These are phyloP conservation scores for Conger conger DNA, from an alignment of 2,113 vertebrate species.

Conservation along the genomic window DNA sequence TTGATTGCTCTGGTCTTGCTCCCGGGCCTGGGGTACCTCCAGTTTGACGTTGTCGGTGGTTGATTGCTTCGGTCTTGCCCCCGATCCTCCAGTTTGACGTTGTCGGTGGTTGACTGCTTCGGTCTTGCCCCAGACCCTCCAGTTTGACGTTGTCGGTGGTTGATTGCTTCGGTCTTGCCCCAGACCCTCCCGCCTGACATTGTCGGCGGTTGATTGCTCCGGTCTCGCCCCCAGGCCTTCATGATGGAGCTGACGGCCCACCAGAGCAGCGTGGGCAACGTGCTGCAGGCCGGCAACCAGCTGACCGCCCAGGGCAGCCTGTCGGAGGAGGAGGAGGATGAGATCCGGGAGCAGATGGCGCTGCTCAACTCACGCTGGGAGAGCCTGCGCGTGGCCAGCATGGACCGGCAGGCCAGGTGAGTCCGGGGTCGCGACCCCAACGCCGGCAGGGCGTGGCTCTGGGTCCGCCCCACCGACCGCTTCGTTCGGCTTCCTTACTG, in stretches of 20 bases:
- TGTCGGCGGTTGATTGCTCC: no score
- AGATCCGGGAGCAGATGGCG: constrained; percentile 95
- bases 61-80: not conserved
- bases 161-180: not conserved
- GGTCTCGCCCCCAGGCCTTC: constrained; percentile 69
- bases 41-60: no score
- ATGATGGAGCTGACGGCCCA: constrained; percentile 98
- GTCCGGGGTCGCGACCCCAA: not conserved
- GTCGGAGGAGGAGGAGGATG: constrained; percentile 88
- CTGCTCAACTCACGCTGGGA: constrained; percentile 96
- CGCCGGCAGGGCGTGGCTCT: not conserved
- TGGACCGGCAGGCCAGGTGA: constrained; percentile 93
- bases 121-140: constrained; percentile 71
- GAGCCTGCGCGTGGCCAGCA: constrained; percentile 87
- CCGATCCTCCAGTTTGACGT: constrained; percentile 87
- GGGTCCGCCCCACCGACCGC: no score
- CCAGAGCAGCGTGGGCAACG: constrained; percentile 94
- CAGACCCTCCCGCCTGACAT: no score
- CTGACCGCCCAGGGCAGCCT: constrained; percentile 89
- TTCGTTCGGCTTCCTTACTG: no score
- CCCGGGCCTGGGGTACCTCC: no score
- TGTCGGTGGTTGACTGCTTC: no score
- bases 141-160: no score
- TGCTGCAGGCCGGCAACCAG: constrained; percentile 93
- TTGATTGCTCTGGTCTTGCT: no score